phyloP scores from a whole-genome alignment of 2,888 invertebrate species.

The Archips crataeganus region DNA sequence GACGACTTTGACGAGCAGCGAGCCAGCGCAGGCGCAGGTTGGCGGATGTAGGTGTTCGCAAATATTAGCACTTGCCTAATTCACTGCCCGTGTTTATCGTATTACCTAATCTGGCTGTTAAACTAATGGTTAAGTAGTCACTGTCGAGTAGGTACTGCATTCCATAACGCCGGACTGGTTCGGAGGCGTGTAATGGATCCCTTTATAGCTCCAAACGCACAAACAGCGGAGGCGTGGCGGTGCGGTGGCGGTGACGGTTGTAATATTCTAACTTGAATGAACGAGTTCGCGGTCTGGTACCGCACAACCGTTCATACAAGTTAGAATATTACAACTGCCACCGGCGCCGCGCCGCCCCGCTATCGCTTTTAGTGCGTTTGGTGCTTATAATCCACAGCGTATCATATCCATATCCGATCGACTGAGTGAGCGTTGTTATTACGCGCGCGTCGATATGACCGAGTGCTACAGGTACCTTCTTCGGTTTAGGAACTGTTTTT shows the following conservation, averaged over 20 bases:
- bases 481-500: no score
- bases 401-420: no score
- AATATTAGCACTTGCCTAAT: slow-evolving; percentile 81
- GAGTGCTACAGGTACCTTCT: slow-evolving; percentile 1
- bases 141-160: slow-evolving; percentile 57
- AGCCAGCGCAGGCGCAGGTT: slow-evolving; percentile 64
- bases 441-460: slow-evolving; percentile 16
- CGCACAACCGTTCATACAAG: no score
- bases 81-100: slow-evolving; percentile 69
- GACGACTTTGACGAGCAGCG: slow-evolving; percentile 52
- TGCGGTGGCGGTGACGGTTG: no score
- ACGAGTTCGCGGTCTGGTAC: no score
- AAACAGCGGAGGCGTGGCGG: no score
- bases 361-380: no score
- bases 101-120: slow-evolving; percentile 69
- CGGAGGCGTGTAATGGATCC: slow-evolving; percentile 56
- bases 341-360: no score
- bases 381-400: no score
- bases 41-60: slow-evolving; percentile 82
- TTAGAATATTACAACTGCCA: no score
- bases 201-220: slow-evolving; percentile 14
- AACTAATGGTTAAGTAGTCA: slow-evolving; percentile 62
- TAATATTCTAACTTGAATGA: no score
- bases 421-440: slow-evolving; percentile 46
- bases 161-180: slow-evolving; percentile 57